These are phyloP conservation scores for Orussus abietinus DNA, from an alignment of 1,140 invertebrate genomes.

Conservation along the genomic window DNA sequence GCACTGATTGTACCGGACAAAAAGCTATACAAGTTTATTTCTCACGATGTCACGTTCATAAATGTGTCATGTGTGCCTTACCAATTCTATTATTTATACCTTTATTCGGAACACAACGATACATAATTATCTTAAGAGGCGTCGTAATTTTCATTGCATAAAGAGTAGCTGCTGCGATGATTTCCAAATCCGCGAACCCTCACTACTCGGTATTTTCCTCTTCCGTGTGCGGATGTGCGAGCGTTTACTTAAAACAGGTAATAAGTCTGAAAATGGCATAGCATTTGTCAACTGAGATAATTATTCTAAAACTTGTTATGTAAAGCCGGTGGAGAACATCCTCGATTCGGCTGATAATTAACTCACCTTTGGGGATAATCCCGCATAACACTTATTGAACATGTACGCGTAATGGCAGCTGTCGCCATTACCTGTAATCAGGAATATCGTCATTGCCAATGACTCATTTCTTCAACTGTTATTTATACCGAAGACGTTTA, in stretches of 20 bases:
- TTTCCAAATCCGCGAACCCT: too few relatives aligned
- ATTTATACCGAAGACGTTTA: constrained; percentile 12
- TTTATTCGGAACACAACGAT: too few relatives aligned
- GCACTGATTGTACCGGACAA: too few relatives aligned
- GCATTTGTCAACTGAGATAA: neutral
- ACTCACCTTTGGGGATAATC: constrained; percentile 36
- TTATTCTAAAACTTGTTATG: neutral
- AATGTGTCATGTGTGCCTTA: too few relatives aligned
- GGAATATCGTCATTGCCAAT: neutral
- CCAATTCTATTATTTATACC: too few relatives aligned
- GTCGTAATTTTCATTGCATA: too few relatives aligned
- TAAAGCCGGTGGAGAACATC: neutral
- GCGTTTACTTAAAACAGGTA: constrained; percentile 27
- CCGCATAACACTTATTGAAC: constrained; percentile 41
- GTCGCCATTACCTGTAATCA: constrained; percentile 31
- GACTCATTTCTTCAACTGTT: constrained; percentile 7
- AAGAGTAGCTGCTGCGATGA: too few relatives aligned
- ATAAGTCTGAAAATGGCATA: constrained; percentile 24
- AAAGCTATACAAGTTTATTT: too few relatives aligned
- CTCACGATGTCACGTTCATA: too few relatives aligned
- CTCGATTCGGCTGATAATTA: constrained; percentile 2
- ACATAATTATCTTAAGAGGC: too few relatives aligned
- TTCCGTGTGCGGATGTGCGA: too few relatives aligned
- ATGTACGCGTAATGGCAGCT: constrained; percentile 39
- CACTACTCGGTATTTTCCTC: too few relatives aligned